Base-by-base conservation (phyloP, 2,113 vertebrate genomes). In the Falco punctatus region DNA sequence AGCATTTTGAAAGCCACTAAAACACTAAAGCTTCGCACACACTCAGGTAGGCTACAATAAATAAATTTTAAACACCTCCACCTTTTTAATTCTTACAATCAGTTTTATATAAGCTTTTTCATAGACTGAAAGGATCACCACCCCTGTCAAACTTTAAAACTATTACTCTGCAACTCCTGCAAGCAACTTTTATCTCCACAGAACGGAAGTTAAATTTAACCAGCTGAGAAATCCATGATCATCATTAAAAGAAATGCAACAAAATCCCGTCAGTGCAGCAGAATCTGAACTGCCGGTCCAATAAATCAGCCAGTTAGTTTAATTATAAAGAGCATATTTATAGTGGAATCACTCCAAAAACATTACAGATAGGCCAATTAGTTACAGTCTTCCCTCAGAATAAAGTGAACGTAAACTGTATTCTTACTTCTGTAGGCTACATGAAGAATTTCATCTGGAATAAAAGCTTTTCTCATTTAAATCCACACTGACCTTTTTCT, bases 251-350 rank as follows among this genome's bases (percentile, higher is more conserved):
- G 52, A 86, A 95, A 92, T 15, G 42, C 42, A 95, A 61, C 27
- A 64, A 92, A 92, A 77, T 49, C 88, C 70, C 67, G 57, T 77
- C 84, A 93, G 91, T 8, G 6, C 51, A 94, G 78, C 62, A 80
- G 78, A 77, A 92, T 91, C 58, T 90, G 87, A 89, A 67, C 51
- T 40, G 42, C 38, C 42, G 64, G 58, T 55, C 26, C 26, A 83
- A 94, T 96, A 97, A 95, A 95, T 90, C 97, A 95, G 18, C n/a
- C 6, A 0, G 38, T 70, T 80, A 92, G 80, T 86, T 97, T 96
- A 94, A 97, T 96, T 96, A 97, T 83, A 94, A 95, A 73, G 87
- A 90, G 58, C 69, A 11, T 94, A 90, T 97, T 97, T 97, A 44
- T 44, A 71, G 51, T 96, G 93, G 95, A 94, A 80, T 66, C 42